Evolutionary conservation across 2,797 vertebrate genomes (phyloP).

Genomic region (Spinibarbus caldwelli): DNA sequence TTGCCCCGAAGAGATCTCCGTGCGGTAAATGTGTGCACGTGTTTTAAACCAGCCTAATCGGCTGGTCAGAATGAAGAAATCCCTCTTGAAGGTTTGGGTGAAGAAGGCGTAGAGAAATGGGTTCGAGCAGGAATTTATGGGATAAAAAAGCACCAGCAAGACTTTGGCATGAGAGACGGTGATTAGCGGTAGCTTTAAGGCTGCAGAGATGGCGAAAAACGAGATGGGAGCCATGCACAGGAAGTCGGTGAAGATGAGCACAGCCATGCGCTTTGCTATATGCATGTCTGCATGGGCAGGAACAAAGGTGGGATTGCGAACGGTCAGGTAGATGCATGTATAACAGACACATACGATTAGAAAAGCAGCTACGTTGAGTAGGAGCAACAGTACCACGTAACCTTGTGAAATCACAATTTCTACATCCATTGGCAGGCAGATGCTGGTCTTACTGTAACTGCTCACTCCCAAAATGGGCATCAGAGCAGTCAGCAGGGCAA

Average conservation of each 20-base stretch:
- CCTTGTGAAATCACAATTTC: conserved; percentile 82
- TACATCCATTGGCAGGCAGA: conserved; percentile 98
- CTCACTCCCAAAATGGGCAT: conserved; percentile 90
- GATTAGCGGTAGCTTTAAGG: conserved; percentile 92
- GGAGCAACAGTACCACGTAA: conserved; percentile 86
- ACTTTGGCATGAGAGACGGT: conserved; percentile 94
- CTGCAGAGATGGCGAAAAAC: conserved; percentile 94
- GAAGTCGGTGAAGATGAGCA: conserved; percentile 97
- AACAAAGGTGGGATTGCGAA: conserved; percentile 84
- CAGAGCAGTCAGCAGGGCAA: conserved; percentile 83
- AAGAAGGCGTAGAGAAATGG: conserved; percentile 98
- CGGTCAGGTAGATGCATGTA: conserved; percentile 89
- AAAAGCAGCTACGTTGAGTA: conserved; percentile 92
- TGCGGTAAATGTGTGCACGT: conserved; percentile 90
- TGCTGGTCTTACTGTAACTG: conserved; percentile 96
- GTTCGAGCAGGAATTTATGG: conserved; percentile 96
- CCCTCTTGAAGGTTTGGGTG: conserved; percentile 91
- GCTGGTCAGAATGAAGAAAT: conserved; percentile 92
- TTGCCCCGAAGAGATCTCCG: conserved; percentile 87
- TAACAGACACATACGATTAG: conserved; percentile 90
- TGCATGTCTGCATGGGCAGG: conserved; percentile 87
- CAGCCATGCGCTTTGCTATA: conserved; percentile 94
- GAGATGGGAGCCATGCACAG: conserved; percentile 97
- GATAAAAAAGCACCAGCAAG: conserved; percentile 94
- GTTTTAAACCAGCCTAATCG: conserved; percentile 90